Conservation (phyloP, 2,888 invertebrate species). For the Molorchus minor region DNA sequence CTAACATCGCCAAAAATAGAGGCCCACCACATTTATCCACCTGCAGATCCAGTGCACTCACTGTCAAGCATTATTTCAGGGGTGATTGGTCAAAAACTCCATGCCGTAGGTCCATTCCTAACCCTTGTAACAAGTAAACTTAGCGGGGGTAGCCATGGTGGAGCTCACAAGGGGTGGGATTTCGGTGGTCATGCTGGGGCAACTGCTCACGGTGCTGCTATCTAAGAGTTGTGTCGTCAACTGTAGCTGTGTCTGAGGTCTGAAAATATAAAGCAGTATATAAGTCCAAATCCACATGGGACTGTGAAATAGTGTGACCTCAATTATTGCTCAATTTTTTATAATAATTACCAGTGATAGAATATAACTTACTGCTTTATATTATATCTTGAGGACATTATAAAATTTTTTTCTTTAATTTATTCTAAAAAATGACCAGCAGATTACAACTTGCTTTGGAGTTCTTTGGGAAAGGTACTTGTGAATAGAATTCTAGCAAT, state of each 20-base stretch:
- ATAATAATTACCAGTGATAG: neutral
- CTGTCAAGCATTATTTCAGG: conserved; percentile 74
- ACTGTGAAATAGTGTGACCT: conserved; percentile 15
- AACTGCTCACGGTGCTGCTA: conserved; percentile 30
- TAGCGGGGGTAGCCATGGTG: conserved; percentile 63
- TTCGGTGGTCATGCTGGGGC: conserved; percentile 64
- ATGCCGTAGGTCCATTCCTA: conserved; percentile 66
- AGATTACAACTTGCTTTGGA: conserved; percentile 6
- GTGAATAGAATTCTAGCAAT: conserved; percentile 17
- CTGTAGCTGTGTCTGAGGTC: conserved; percentile 19
- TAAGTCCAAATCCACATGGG: no score
- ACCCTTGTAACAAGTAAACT: conserved; percentile 75
- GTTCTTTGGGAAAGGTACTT: neutral
- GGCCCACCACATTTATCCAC: conserved; percentile 76
- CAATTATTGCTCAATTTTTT: conserved; percentile 30
- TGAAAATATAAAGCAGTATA: neutral
- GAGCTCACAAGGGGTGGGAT: conserved; percentile 67
- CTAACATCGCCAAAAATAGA: conserved; percentile 81
- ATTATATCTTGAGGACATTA: neutral
- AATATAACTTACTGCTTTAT: conserved; percentile 7
- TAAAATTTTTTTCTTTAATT: conserved; percentile 5
- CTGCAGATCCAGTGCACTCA: conserved; percentile 63
- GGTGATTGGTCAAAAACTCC: conserved; percentile 73
- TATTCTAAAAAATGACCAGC: conserved; percentile 8
- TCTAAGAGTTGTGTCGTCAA: conserved; percentile 27